These are phyloP conservation scores for Lasioglossum zephyrum DNA, from an alignment of 2,888 invertebrate species.

Conservation along the genomic window DNA sequence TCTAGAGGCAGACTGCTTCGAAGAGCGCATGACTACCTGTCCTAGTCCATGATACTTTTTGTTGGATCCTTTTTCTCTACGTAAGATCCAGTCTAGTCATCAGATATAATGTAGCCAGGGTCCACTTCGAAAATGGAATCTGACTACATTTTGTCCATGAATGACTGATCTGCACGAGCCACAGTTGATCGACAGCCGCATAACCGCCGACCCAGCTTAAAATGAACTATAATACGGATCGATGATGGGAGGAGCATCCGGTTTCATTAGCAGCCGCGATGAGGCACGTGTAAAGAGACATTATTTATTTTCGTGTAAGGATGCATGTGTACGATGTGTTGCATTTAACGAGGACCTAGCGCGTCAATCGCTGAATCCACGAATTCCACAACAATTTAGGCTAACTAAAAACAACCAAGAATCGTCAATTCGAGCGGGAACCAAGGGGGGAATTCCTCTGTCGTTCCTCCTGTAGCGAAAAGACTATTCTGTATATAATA, in stretches of 20 bases:
- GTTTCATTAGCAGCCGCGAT: background rate
- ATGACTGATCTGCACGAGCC: background rate
- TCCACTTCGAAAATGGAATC: background rate
- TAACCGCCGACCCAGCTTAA: slow-evolving; percentile 16
- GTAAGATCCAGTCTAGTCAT: too few relatives aligned
- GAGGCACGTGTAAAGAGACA: slow-evolving; percentile 36
- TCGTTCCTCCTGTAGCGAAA: background rate
- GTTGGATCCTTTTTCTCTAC: background rate
- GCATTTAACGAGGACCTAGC: slow-evolving; percentile 15
- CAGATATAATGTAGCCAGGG: background rate
- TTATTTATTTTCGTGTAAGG: slow-evolving; percentile 56
- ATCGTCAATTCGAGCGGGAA: slow-evolving; percentile 18
- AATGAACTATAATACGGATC: slow-evolving; percentile 13
- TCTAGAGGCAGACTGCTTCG: background rate
- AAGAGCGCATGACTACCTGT: background rate
- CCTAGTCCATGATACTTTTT: background rate
- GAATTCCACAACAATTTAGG: slow-evolving; percentile 5
- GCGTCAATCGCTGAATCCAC: slow-evolving; percentile 7
- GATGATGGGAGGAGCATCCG: background rate
- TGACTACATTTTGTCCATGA: background rate
- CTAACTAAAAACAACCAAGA: background rate
- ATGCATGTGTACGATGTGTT: slow-evolving; percentile 53
- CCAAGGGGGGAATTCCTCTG: background rate
- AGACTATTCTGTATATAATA: slow-evolving; percentile 21
- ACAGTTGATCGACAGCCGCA: background rate